Conservation (phyloP, 2,888 invertebrate genomes). For the Perizoma flavofasciatum region DNA sequence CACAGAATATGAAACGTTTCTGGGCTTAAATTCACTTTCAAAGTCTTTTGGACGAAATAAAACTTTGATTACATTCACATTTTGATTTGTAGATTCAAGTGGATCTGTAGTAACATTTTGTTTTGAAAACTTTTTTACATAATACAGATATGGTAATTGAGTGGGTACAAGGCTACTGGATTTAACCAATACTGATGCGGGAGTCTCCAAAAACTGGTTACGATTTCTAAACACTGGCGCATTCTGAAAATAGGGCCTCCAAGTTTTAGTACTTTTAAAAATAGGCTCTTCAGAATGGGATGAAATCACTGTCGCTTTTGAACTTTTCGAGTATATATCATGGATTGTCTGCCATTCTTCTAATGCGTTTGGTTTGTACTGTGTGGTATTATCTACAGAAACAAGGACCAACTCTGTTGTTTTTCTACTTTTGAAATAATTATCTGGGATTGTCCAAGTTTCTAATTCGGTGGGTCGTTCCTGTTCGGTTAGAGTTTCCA, state of each 20-base stretch:
- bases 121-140: conserved; percentile 6
- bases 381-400: not conserved
- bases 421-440: too few relatives aligned
- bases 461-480: too few relatives aligned
- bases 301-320: not conserved
- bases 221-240: conserved; percentile 2
- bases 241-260: conserved; percentile 25
- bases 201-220: not conserved
- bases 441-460: too few relatives aligned
- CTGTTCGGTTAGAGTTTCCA: not conserved
- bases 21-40: not conserved
- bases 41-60: conserved; percentile 4
- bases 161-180: not conserved
- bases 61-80: conserved; percentile 6
- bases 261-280: conserved; percentile 10
- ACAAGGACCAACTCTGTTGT: too few relatives aligned
- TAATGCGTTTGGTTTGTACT: not conserved
- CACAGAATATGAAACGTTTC: not conserved
- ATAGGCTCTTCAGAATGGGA: not conserved
- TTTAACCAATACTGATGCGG: not conserved
- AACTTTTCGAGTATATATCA: not conserved
- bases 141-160: not conserved
- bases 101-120: not conserved
- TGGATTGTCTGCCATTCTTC: not conserved
- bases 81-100: not conserved